Conservation (phyloP, 2,888 invertebrate species). For the Eurois occulta region DNA sequence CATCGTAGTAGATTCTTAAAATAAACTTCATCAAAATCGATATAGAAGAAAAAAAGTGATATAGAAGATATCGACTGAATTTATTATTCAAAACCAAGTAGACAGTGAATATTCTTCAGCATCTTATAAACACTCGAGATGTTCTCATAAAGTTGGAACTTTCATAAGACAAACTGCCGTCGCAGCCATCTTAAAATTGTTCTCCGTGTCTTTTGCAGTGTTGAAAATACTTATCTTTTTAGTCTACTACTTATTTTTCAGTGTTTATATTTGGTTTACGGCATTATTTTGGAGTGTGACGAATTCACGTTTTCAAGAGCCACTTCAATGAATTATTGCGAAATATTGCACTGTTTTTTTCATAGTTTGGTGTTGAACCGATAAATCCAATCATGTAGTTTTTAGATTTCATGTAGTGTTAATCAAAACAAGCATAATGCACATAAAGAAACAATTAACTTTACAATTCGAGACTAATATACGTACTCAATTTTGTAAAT, state of each 20-base stretch:
- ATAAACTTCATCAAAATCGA: not conserved
- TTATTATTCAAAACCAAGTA: conserved; percentile 16
- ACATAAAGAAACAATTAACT: too few relatives aligned
- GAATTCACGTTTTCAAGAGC: too few relatives aligned
- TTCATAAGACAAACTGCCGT: conserved; percentile 33
- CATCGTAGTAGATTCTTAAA: not conserved
- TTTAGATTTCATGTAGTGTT: too few relatives aligned
- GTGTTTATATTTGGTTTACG: not conserved
- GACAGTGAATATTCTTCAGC: conserved; percentile 4
- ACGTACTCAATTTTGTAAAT: too few relatives aligned
- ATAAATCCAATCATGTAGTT: too few relatives aligned
- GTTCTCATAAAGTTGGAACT: conserved; percentile 31
- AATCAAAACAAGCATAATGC: too few relatives aligned
- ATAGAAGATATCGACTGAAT: not conserved
- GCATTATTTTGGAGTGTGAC: too few relatives aligned
- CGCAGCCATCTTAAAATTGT: conserved; percentile 21
- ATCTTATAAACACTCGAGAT: conserved; percentile 37
- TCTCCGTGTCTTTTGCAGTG: conserved; percentile 17
- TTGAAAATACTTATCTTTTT: not conserved
- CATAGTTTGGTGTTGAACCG: too few relatives aligned
- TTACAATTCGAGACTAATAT: too few relatives aligned
- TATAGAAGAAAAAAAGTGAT: not conserved
- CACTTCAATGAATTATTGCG: too few relatives aligned
- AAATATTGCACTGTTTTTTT: too few relatives aligned
- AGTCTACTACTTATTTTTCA: conserved; percentile 5